Conservation (phyloP, 2,888 invertebrate genomes). For the Harpalus rufipes region DNA sequence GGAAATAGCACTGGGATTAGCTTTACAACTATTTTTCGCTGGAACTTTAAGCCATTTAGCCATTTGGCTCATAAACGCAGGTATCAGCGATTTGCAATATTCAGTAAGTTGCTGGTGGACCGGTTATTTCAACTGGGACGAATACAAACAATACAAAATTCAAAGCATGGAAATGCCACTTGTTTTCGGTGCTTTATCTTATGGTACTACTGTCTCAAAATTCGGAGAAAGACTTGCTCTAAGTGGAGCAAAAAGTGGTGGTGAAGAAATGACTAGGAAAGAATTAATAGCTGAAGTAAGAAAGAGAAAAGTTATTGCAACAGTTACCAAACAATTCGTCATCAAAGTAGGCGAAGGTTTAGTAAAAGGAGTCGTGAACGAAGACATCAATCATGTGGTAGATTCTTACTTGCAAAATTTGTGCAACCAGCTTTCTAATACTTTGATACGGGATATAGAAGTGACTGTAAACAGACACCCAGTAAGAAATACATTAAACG, state of each 20-base stretch:
- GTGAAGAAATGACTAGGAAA: slow-evolving; percentile 55
- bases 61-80: slow-evolving; percentile 69
- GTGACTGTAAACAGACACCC: slow-evolving; percentile 28
- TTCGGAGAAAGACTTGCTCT: slow-evolving; percentile 66
- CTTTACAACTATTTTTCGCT: slow-evolving; percentile 66
- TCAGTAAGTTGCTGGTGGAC: slow-evolving; percentile 66
- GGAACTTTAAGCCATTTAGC: slow-evolving; percentile 69
- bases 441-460: slow-evolving; percentile 53
- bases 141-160: slow-evolving; percentile 68
- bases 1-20: slow-evolving; percentile 69
- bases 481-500: slow-evolving; percentile 25
- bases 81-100: slow-evolving; percentile 70
- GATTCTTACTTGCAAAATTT: slow-evolving; percentile 65
- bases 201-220: slow-evolving; percentile 59
- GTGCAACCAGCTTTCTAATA: slow-evolving; percentile 59
- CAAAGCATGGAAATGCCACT: slow-evolving; percentile 61
- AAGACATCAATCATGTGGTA: slow-evolving; percentile 59
- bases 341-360: slow-evolving; percentile 64
- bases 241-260: slow-evolving; percentile 35
- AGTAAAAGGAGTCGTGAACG: slow-evolving; percentile 60
- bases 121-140: slow-evolving; percentile 69
- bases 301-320: slow-evolving; percentile 45
- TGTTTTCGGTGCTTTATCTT: slow-evolving; percentile 51
- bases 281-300: slow-evolving; percentile 56
- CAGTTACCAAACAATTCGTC: slow-evolving; percentile 61